phyloP scores from a whole-genome alignment of 1,140 invertebrate genomes.

The Galleria mellonella region DNA sequence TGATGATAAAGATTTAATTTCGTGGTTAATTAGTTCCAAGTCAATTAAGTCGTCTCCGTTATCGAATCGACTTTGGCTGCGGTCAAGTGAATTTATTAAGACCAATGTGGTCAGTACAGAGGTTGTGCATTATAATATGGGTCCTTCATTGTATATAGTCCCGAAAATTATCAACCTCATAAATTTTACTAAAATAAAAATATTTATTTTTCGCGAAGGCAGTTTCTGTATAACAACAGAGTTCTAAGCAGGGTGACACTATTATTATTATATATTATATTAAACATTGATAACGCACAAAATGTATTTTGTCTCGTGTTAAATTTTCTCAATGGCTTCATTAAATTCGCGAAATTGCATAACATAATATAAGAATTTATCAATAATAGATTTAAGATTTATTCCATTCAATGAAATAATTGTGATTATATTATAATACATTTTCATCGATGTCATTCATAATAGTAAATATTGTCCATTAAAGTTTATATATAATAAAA shows the following conservation, averaged over 20 bases:
- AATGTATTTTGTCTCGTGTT: conserved; percentile 16
- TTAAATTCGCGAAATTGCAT: background rate
- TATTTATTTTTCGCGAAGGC: no score
- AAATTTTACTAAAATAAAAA: no score
- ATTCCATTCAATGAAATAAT: conserved; percentile 19
- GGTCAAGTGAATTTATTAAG: background rate
- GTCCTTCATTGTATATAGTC: conserved; percentile 21
- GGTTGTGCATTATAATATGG: conserved; percentile 26
- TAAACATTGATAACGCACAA: conserved; percentile 38
- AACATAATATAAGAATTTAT: conserved; percentile 15
- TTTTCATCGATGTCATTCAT: conserved; percentile 10
- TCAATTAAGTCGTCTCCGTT: background rate
- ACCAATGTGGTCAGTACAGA: conserved; percentile 12
- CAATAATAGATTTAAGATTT: conserved; percentile 7
- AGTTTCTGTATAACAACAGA: conserved; percentile 3
- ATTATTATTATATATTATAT: background rate
- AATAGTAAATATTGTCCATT: conserved; percentile 9
- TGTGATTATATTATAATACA: conserved; percentile 3
- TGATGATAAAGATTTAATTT: background rate
- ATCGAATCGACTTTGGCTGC: conserved; percentile 4
- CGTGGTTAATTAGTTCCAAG: background rate
- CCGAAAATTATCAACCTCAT: conserved; percentile 8
- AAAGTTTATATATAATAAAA: background rate
- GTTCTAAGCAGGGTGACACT: conserved; percentile 32
- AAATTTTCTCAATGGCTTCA: conserved; percentile 7